These are phyloP conservation scores for Clivina fossor DNA, from an alignment of 2,888 invertebrate genomes.

Conservation along the genomic window DNA sequence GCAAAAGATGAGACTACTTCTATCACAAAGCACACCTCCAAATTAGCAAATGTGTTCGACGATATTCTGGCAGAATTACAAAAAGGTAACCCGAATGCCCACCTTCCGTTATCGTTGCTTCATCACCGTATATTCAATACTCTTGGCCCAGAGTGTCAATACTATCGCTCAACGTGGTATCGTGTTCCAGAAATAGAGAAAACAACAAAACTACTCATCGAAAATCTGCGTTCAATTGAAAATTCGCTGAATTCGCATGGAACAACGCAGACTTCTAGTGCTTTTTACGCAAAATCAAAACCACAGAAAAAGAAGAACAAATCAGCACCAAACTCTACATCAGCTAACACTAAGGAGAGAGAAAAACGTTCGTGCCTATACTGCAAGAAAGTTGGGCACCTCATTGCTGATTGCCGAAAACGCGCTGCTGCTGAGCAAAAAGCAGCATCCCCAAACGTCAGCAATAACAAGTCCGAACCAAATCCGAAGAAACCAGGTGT, in stretches of 20 bases:
- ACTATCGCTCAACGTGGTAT: no score
- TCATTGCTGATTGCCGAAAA: slow-evolving; percentile 34
- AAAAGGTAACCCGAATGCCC: slow-evolving; percentile 32
- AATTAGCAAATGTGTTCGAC: slow-evolving; percentile 37
- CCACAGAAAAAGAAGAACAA: no score
- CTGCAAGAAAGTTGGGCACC: slow-evolving; percentile 37
- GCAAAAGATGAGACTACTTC: slow-evolving; percentile 31
- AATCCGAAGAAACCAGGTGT: slow-evolving; percentile 25
- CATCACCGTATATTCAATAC: slow-evolving; percentile 38
- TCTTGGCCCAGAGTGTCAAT: slow-evolving; percentile 30
- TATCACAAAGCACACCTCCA: slow-evolving; percentile 33
- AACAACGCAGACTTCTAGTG: no score
- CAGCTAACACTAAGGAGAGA: slow-evolving; percentile 12
- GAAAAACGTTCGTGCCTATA: slow-evolving; percentile 36
- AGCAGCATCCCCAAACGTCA: no score
- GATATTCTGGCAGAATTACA: slow-evolving; percentile 35
- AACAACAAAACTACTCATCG: no score
- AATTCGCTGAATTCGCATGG: no score
- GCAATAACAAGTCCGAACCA: slow-evolving; percentile 15
- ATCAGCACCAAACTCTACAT: neutral
- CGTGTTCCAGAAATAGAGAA: no score
- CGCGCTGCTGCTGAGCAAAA: no score
- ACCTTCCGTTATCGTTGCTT: slow-evolving; percentile 34
- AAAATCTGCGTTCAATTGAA: no score
- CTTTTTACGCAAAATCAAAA: no score